Evolutionary conservation across 2,888 invertebrate species (phyloP).

Genomic region (Megastigmus dorsalis): DNA sequence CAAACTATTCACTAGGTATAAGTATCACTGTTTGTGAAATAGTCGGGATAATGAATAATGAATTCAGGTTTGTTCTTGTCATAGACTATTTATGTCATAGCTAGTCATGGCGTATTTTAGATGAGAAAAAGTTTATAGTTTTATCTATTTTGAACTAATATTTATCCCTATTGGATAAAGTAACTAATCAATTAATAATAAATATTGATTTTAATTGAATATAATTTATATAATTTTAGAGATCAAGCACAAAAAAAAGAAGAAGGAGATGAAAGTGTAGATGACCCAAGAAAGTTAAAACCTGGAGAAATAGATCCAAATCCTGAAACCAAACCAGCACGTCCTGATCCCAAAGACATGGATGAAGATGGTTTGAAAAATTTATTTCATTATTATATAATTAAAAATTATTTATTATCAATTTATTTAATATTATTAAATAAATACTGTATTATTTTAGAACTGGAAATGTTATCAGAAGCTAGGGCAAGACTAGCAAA

Average conservation of each 20-base stretch:
- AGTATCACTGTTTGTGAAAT: no score
- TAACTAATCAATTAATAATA: no score
- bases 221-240: conserved; percentile 74
- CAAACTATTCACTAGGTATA: no score
- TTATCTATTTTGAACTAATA: no score
- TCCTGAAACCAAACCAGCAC: conserved; percentile 99
- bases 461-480: conserved; percentile 99
- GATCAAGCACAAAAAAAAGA: conserved; percentile 98
- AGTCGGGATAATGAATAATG: conserved; percentile 6
- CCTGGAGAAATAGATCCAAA: conserved; percentile 99
- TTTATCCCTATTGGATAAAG: no score
- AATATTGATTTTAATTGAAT: no score
- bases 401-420: conserved; percentile 1
- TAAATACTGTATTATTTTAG: conserved; percentile 74
- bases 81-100: no score
- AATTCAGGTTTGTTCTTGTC: not conserved
- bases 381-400: no score
- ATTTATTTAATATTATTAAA: conserved; percentile 2
- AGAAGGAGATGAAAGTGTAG: conserved; percentile 92
- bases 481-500: conserved; percentile 98
- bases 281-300: conserved; percentile 97
- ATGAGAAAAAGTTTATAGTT: no score
- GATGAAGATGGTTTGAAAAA: conserved; percentile 98
- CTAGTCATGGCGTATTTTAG: no score
- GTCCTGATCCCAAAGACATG: conserved; percentile 99